Percentiles rank a stretch among this genome's conserved stretches.
These are phyloP conservation scores for Vanessa atalanta DNA, from an alignment of 1,140 invertebrate species.

Conservation along the genomic window DNA sequence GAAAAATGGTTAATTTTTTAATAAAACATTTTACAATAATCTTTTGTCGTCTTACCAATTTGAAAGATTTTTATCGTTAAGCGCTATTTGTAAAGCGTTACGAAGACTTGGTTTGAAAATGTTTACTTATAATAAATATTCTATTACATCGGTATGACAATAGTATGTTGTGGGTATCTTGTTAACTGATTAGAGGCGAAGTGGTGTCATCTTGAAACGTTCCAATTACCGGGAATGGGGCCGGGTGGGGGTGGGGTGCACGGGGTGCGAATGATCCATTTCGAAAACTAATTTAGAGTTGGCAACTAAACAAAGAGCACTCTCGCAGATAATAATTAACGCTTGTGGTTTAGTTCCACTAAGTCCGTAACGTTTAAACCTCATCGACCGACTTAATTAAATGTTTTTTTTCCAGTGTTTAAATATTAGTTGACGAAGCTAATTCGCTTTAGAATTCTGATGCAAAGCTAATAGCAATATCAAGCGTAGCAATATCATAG, in stretches of 20 bases:
- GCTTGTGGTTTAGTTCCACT: conserved; percentile 79
- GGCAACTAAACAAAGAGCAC: conserved; percentile 81
- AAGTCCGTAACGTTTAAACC: conserved; percentile 74
- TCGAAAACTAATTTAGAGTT: conserved; percentile 81
- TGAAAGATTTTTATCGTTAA: too few relatives aligned
- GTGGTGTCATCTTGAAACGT: conserved; percentile 79
- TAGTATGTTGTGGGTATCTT: conserved; percentile 70
- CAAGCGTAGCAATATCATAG: background rate
- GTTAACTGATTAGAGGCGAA: conserved; percentile 79
- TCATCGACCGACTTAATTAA: conserved; percentile 74
- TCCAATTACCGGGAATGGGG: conserved; percentile 73
- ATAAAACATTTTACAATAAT: too few relatives aligned
- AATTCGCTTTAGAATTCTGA: conserved; percentile 24
- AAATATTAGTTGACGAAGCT: conserved; percentile 34
- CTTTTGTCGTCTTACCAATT: too few relatives aligned
- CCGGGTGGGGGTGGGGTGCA: conserved; percentile 46
- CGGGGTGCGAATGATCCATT: conserved; percentile 80
- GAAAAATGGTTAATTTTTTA: too few relatives aligned
- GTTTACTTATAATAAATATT: conserved; percentile 15
- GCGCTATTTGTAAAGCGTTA: too few relatives aligned
- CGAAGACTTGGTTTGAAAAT: background rate
- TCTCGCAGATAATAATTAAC: conserved; percentile 81
- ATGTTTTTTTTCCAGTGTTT: conserved; percentile 59
- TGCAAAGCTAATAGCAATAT: background rate
- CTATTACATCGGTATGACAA: conserved; percentile 54